Evolutionary conservation across 2,888 invertebrate species (phyloP).

Genomic region (Euproctis similis): DNA sequence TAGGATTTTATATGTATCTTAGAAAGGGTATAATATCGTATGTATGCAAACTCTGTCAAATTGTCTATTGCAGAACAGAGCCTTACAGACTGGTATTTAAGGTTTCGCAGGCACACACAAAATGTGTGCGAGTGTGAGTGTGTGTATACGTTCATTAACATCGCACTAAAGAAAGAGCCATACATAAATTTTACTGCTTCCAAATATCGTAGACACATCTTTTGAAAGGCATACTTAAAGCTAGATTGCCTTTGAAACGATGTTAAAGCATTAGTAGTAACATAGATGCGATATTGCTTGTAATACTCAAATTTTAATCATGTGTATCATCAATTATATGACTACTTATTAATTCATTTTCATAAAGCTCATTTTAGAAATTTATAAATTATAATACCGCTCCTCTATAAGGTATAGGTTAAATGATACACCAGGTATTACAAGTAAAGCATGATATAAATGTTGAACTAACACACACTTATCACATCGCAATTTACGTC

Average conservation of each 20-base stretch:
- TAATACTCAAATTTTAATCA: constrained; percentile 20
- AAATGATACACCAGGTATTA: constrained; percentile 25
- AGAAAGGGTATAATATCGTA: no score
- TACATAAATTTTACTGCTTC: constrained; percentile 21
- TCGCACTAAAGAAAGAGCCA: constrained; percentile 30
- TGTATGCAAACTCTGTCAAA: no score
- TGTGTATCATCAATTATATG: constrained; percentile 21
- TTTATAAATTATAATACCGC: constrained; percentile 12
- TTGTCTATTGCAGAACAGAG: constrained; percentile 9
- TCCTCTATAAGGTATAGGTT: no score
- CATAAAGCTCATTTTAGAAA: constrained; percentile 1
- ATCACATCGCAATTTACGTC: constrained; percentile 42
- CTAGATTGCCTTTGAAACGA: constrained; percentile 18
- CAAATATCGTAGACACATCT: constrained; percentile 19
- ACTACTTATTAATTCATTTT: constrained; percentile 9
- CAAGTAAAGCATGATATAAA: constrained; percentile 40
- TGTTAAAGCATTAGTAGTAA: constrained; percentile 26
- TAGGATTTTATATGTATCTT: no score
- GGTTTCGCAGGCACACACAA: constrained; percentile 53
- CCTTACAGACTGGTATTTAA: constrained; percentile 24
- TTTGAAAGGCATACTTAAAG: constrained; percentile 16
- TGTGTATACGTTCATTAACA: constrained; percentile 66
- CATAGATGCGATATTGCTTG: constrained; percentile 28
- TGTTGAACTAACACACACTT: constrained; percentile 69
- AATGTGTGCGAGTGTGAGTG: constrained; percentile 61